These are phyloP conservation scores for Apeltes quadracus DNA, from an alignment of 2,113 vertebrate genomes.

Conservation along the genomic window DNA sequence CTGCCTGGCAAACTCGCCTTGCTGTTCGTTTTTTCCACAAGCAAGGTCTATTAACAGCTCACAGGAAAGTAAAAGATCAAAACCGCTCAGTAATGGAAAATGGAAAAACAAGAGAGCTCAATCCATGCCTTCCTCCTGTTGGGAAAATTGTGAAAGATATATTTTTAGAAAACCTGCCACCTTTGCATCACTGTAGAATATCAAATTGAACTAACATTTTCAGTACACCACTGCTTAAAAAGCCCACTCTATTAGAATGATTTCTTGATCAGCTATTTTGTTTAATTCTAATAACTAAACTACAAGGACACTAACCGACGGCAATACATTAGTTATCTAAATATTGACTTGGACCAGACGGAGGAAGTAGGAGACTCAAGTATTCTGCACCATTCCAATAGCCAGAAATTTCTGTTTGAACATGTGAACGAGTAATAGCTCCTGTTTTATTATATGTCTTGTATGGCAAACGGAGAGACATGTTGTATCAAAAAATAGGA, in stretches of 20 bases:
- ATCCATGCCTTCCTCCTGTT: conserved; percentile 10
- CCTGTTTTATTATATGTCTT: conserved; percentile 84
- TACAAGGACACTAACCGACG: neutral
- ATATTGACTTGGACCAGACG: neutral
- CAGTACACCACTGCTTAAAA: neutral
- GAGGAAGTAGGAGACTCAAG: conserved; percentile 75
- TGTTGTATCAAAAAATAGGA: neutral
- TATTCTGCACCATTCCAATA: conserved; percentile 83
- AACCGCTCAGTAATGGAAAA: conserved; percentile 39
- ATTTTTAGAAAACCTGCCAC: neutral
- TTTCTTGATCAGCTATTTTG: neutral
- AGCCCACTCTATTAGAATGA: neutral
- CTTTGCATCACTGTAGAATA: neutral
- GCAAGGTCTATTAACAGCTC: conserved; percentile 55
- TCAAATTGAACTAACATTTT: neutral
- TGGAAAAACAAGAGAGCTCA: conserved; percentile 32
- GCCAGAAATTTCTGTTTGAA: conserved; percentile 76
- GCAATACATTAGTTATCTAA: neutral
- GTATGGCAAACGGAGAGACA: conserved; percentile 2
- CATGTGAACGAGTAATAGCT: conserved; percentile 79
- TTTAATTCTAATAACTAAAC: neutral
- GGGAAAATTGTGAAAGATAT: conserved; percentile 41
- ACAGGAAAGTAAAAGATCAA: conserved; percentile 68
- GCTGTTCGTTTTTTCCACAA: conserved; percentile 39
- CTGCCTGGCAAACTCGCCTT: conserved; percentile 1